These are phyloP conservation scores for Pseudochirops corinnae DNA, from an alignment of 2,797 vertebrate species.

Conservation along the genomic window DNA sequence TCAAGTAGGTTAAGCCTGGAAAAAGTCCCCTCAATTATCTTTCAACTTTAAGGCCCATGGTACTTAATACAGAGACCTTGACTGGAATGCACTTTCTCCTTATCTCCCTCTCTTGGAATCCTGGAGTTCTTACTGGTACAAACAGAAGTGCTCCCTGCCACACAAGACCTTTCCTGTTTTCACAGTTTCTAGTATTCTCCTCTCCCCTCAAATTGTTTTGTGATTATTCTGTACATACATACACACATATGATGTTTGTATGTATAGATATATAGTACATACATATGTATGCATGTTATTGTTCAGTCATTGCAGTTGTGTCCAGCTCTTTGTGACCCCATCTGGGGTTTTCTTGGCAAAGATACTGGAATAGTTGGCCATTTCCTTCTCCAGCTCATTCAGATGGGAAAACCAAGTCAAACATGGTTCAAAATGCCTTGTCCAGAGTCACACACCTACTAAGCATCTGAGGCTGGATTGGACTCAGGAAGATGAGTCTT, in stretches of 20 bases:
- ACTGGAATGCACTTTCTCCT: background rate
- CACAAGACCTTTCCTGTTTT: background rate
- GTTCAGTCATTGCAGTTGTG: background rate
- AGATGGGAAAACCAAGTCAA: background rate
- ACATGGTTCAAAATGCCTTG: background rate
- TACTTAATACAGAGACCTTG: background rate
- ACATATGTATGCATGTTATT: no score
- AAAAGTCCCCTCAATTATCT: background rate
- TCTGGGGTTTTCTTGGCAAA: background rate
- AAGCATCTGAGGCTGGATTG: background rate
- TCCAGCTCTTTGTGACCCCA: background rate
- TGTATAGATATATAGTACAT: no score
- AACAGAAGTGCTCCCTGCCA: background rate
- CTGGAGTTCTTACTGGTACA: background rate
- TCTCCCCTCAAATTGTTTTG: background rate
- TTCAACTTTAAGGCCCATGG: background rate
- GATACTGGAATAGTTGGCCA: background rate
- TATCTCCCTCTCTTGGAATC: background rate
- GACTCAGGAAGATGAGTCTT: background rate
- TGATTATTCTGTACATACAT: no score
- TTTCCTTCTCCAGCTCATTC: background rate
- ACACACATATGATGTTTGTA: no score
- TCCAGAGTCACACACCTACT: background rate
- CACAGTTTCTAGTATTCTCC: background rate
- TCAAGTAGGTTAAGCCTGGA: background rate